phyloP scores from a whole-genome alignment of 2,888 invertebrate genomes.

The Chironomus tentans region DNA sequence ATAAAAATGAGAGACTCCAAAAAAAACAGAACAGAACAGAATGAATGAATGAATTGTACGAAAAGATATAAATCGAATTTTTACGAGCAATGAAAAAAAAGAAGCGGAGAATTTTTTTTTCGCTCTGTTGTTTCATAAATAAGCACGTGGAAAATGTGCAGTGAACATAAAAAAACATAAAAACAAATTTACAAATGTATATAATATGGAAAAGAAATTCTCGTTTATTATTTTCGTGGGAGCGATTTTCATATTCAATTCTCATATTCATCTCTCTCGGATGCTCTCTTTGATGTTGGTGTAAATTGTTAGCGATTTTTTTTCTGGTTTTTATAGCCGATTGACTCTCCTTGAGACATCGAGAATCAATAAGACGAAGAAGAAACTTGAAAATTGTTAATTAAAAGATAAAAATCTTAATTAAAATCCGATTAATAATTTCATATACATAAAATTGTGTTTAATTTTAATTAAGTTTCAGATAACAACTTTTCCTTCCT shows the following conservation, averaged over 20 bases:
- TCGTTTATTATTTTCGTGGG: constrained; percentile 6
- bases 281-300: not conserved
- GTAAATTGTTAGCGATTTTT: not conserved
- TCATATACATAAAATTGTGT: not conserved
- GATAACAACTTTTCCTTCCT: not conserved
- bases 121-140: not conserved
- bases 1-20: not conserved
- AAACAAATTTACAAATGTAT: not conserved
- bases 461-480: constrained; percentile 6
- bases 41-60: not conserved
- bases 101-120: not conserved
- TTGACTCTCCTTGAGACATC: not conserved
- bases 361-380: not conserved
- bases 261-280: not conserved
- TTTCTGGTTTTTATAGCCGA: not conserved
- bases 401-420: constrained; percentile 8
- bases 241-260: constrained; percentile 2
- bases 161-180: not conserved
- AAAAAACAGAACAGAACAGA: not conserved
- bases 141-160: constrained; percentile 8
- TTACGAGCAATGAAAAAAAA: not conserved
- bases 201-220: not conserved
- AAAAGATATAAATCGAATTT: not conserved
- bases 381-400: not conserved
- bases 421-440: constrained; percentile 3